Percentiles rank a stretch among this genome's conserved stretches.
These are phyloP conservation scores for Chrysomela aeneicollis DNA, from an alignment of 2,888 invertebrate genomes.

Conservation along the genomic window DNA sequence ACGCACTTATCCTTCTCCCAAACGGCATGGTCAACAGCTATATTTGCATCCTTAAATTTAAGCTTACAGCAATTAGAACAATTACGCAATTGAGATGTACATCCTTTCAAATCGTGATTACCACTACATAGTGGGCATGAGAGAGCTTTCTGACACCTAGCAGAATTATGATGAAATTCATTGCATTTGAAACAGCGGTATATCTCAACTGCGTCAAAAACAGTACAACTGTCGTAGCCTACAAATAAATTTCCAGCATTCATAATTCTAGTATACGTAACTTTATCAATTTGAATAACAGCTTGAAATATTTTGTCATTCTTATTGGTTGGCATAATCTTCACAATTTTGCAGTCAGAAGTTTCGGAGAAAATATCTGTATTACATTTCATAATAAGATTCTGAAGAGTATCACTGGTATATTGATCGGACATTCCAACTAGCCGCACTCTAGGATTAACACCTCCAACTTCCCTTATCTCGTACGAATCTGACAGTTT, in stretches of 20 bases:
- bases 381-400: not conserved
- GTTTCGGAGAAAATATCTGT: not conserved
- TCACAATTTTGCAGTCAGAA: conserved; percentile 17
- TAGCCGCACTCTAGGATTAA: not conserved
- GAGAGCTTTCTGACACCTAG: conserved; percentile 5
- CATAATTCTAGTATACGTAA: conserved; percentile 3
- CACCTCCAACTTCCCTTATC: conserved; percentile 16
- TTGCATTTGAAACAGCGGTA: no score
- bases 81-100: conserved; percentile 15
- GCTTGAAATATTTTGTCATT: conserved; percentile 18
- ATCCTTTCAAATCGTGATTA: conserved; percentile 10
- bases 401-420: not conserved
- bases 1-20: conserved; percentile 1
- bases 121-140: conserved; percentile 1
- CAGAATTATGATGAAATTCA: not conserved
- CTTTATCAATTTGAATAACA: conserved; percentile 23
- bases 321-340: conserved; percentile 17
- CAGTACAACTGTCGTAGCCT: conserved; percentile 20
- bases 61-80: not conserved
- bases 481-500: conserved; percentile 10
- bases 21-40: not conserved
- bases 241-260: conserved; percentile 19
- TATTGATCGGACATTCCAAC: conserved; percentile 1
- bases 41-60: not conserved
- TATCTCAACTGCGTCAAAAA: conserved; percentile 16